Evolutionary conservation across 2,113 vertebrate genomes (phyloP).

Genomic region (Macquaria ambigua): DNA sequence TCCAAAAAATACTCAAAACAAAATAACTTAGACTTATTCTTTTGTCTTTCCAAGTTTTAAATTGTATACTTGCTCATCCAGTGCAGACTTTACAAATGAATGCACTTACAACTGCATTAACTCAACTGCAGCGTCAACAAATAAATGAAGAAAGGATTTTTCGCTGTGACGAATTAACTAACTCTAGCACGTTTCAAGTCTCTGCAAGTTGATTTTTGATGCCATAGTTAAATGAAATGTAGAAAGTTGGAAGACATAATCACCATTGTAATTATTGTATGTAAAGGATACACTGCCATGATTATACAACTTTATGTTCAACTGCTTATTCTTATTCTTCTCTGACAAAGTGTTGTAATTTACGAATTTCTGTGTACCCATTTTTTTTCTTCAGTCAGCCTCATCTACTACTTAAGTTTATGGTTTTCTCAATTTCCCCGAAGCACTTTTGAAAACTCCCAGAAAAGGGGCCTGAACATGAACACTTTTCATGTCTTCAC

Average conservation of each 20-base stretch:
- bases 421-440: slow-evolving; percentile 21
- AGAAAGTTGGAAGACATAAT: not conserved
- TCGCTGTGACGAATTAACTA: not conserved
- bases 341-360: slow-evolving; percentile 1
- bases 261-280: too few relatives aligned
- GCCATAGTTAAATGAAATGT: not conserved
- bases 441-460: not conserved
- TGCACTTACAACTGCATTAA: not conserved
- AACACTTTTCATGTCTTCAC: slow-evolving; percentile 5
- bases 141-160: not conserved
- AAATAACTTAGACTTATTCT: not conserved
- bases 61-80: not conserved
- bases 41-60: not conserved
- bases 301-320: not conserved
- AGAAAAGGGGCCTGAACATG: slow-evolving; percentile 27
- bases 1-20: not conserved
- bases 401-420: slow-evolving; percentile 27
- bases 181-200: not conserved
- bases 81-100: not conserved
- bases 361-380: not conserved
- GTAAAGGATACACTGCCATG: not conserved
- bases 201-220: not conserved
- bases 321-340: not conserved
- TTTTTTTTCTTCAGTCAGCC: not conserved
- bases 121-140: not conserved